These are phyloP conservation scores for Drosophila arawakana DNA, from an alignment of 1,140 invertebrate species.

Conservation along the genomic window DNA sequence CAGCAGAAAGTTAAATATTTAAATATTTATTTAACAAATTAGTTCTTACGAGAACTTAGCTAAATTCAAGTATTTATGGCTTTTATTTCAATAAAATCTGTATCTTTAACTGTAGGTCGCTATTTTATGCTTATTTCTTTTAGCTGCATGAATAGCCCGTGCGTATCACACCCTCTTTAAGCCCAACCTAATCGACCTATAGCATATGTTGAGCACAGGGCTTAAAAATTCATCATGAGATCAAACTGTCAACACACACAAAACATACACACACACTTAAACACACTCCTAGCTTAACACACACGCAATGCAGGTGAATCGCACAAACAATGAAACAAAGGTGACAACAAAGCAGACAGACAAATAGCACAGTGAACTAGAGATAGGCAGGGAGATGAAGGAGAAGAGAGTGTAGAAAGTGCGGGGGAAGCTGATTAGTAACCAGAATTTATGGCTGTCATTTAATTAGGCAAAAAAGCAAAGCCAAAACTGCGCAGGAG, in stretches of 20 bases:
- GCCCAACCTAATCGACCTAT: no score
- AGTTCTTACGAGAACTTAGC: no score
- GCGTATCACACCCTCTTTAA: no score
- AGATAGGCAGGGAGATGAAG: neutral
- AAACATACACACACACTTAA: neutral
- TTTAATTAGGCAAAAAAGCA: slow-evolving; percentile 66
- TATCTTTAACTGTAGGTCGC: no score
- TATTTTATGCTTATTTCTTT: no score
- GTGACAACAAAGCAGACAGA: neutral
- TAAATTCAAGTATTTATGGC: no score
- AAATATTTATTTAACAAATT: no score
- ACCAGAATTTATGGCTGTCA: slow-evolving; percentile 64
- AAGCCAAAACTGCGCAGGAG: slow-evolving; percentile 32
- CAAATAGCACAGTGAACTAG: neutral
- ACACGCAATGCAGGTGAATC: slow-evolving; percentile 35
- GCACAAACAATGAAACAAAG: slow-evolving; percentile 16
- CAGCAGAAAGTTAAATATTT: no score
- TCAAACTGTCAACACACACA: slow-evolving; percentile 26
- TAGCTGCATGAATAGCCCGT: no score
- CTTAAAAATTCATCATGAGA: slow-evolving; percentile 11
- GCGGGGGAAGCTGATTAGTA: slow-evolving; percentile 52
- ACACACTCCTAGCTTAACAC: neutral
- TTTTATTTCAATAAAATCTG: no score
- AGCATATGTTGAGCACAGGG: no score
- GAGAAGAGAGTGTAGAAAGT: neutral